These are phyloP conservation scores for Calliphora vicina DNA, from an alignment of 1,140 invertebrate genomes.

Conservation along the genomic window DNA sequence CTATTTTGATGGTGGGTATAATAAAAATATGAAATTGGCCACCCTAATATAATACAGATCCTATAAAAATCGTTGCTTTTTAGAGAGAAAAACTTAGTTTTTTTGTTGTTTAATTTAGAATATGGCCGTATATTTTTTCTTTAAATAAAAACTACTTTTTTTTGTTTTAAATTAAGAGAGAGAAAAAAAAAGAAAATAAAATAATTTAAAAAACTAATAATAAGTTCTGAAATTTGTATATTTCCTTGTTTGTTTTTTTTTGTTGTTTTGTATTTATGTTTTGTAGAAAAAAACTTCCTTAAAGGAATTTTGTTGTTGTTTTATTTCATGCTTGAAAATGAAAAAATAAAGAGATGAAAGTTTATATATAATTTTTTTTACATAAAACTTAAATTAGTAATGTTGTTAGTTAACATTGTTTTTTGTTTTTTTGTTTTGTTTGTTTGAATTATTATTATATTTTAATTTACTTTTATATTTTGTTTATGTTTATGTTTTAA, in stretches of 20 bases:
- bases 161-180: not conserved
- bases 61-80: no score
- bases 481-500: not conserved
- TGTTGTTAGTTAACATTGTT: slow-evolving; percentile 30
- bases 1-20: no score
- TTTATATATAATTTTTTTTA: slow-evolving; percentile 27
- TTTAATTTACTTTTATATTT: slow-evolving; percentile 18
- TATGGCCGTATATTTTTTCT: not conserved
- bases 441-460: slow-evolving; percentile 16
- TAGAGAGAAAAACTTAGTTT: not conserved
- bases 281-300: slow-evolving; percentile 38
- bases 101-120: slow-evolving; percentile 14
- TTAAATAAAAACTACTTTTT: slow-evolving; percentile 9
- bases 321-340: slow-evolving; percentile 37
- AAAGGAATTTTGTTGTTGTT: slow-evolving; percentile 37
- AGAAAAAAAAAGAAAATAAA: not conserved
- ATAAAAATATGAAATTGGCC: no score
- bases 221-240: not conserved
- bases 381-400: slow-evolving; percentile 39
- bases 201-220: slow-evolving; percentile 3
- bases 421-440: not conserved
- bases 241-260: not conserved
- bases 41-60: no score
- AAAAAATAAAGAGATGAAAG: slow-evolving; percentile 34
- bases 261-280: slow-evolving; percentile 22